phyloP scores from a whole-genome alignment of 2,113 vertebrate genomes.

The Promerops cafer region DNA sequence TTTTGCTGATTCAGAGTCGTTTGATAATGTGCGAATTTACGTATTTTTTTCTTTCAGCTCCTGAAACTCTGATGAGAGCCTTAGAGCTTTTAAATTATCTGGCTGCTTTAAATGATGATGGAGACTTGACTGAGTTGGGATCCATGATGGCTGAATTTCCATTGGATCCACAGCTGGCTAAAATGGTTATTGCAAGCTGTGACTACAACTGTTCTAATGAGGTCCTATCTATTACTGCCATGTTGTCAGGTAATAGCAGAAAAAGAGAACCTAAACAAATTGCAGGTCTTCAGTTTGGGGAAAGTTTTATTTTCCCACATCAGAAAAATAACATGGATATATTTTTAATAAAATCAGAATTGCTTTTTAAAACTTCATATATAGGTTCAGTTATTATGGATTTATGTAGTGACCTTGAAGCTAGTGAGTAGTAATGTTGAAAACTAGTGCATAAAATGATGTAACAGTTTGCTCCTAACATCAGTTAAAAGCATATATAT shows the following conservation, averaged over 20 bases:
- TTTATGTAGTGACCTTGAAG: background rate
- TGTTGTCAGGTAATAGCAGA: slow-evolving; percentile 97
- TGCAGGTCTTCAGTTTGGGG: slow-evolving; percentile 59
- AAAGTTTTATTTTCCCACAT: slow-evolving; percentile 11
- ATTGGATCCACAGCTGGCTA: slow-evolving; percentile 94
- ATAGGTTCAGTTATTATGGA: background rate
- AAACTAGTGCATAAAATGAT: background rate
- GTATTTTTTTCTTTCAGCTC: slow-evolving; percentile 73
- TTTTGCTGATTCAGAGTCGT: slow-evolving; percentile 39
- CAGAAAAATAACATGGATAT: background rate
- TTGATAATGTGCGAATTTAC: background rate
- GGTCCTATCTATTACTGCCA: slow-evolving; percentile 97
- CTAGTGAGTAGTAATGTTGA: background rate
- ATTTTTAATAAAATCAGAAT: background rate
- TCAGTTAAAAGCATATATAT: background rate
- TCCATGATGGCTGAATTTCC: slow-evolving; percentile 99
- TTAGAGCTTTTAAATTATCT: slow-evolving; percentile 95
- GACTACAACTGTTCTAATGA: slow-evolving; percentile 99
- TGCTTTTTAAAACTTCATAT: background rate
- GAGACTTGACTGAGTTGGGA: slow-evolving; percentile 94
- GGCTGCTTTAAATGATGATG: slow-evolving; percentile 93
- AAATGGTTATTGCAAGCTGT: slow-evolving; percentile 99
- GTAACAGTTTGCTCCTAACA: background rate
- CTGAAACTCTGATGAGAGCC: slow-evolving; percentile 96
- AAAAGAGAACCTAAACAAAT: slow-evolving; percentile 57